Evolutionary conservation across 2,113 vertebrate species (phyloP).

Genomic region (Pionites leucogaster): DNA sequence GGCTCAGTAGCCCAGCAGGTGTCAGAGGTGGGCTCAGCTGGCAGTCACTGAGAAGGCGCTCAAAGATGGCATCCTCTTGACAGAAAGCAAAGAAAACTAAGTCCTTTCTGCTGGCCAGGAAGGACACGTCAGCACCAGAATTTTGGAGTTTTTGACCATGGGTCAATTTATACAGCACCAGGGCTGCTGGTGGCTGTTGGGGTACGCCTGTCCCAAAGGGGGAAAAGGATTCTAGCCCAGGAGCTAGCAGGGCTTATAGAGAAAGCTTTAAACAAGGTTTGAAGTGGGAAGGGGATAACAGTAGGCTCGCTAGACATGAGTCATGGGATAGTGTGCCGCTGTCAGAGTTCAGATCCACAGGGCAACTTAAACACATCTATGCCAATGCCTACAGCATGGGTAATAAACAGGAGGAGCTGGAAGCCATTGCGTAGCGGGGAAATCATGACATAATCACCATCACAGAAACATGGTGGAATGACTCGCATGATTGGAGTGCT

Average conservation of each 20-base stretch:
- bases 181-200: neutral
- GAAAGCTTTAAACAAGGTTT: neutral
- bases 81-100: neutral
- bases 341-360: neutral
- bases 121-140: neutral
- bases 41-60: neutral
- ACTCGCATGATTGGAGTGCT: neutral
- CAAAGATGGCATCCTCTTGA: neutral
- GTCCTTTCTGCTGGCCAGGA: neutral
- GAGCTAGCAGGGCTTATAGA: neutral
- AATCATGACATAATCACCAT: neutral
- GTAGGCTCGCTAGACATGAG: neutral
- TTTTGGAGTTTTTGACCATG: neutral
- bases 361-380: neutral
- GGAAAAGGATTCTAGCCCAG: neutral
- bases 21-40: neutral
- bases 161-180: neutral
- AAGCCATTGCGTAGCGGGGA: neutral
- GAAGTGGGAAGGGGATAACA: neutral
- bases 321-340: neutral
- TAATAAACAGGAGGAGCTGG: neutral
- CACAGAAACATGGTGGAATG: neutral
- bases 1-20: neutral
- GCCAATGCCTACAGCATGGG: neutral
- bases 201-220: neutral